A percentile compares a stretch with the other conserved stretches of the same genome.
phyloP scores from a whole-genome alignment of 2,113 vertebrate species.

The Bettongia penicillata region DNA sequence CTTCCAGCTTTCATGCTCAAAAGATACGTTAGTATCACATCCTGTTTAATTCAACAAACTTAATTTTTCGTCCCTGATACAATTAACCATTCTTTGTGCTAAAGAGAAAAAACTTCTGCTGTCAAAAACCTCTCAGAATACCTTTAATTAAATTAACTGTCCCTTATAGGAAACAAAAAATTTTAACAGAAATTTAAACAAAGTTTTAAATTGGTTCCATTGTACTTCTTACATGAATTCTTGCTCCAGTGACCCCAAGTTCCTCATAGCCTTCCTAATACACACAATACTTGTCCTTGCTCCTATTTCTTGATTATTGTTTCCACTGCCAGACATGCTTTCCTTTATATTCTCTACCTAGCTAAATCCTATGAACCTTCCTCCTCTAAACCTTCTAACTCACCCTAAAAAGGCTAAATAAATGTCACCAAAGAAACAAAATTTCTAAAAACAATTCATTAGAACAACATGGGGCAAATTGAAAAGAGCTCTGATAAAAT shows the following conservation, averaged over 20 bases:
- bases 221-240: neutral
- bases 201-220: neutral
- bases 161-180: neutral
- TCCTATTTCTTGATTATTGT: too few relatives aligned
- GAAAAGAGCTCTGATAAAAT: too few relatives aligned
- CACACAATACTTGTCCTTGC: neutral
- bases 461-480: neutral
- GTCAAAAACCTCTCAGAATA: neutral
- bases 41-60: neutral
- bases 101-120: neutral
- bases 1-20: neutral
- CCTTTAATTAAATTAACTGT: neutral
- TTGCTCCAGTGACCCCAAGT: neutral
- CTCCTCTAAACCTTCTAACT: neutral
- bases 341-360: neutral
- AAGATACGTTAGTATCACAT: neutral
- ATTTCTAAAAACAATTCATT: neutral
- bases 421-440: neutral
- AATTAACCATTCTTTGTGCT: neutral
- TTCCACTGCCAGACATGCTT: neutral
- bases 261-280: neutral
- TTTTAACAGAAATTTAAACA: neutral
- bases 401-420: neutral
- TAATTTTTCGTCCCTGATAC: neutral
- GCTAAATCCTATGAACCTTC: neutral